Evolutionary conservation across 2,113 vertebrate species (phyloP).

Genomic region (Nycticorax nycticorax): DNA sequence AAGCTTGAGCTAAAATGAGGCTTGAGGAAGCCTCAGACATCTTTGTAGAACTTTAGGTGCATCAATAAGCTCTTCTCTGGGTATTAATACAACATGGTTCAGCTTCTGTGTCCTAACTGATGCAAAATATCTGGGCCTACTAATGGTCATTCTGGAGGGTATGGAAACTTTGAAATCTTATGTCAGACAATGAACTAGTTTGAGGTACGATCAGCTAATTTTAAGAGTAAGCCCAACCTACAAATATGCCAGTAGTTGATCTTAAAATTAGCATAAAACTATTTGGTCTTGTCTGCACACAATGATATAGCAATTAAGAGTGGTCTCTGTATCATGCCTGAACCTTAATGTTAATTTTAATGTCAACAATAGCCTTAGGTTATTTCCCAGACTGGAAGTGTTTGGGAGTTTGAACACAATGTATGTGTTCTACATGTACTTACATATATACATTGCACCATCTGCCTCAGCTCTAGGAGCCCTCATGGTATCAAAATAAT

Average conservation of each 20-base stretch:
- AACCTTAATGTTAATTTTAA: not conserved
- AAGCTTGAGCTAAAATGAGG: not conserved
- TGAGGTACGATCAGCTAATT: not conserved
- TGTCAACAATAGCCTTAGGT: not conserved
- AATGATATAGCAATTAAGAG: not conserved
- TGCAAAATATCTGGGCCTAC: not conserved
- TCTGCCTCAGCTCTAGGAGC: not conserved
- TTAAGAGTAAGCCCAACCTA: not conserved
- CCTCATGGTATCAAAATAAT: not conserved
- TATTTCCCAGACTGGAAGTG: not conserved
- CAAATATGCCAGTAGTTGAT: not conserved
- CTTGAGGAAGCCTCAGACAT: not conserved
- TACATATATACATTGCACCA: not conserved
- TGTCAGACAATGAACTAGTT: not conserved
- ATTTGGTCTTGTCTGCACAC: not conserved
- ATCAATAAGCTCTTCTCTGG: not conserved
- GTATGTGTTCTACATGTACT: fast-evolving
- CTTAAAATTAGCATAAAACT: not conserved
- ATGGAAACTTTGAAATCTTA: not conserved
- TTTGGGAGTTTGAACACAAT: not conserved
- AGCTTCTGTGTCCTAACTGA: not conserved
- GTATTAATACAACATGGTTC: not conserved
- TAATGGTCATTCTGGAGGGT: fast-evolving
- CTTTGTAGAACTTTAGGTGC: not conserved
- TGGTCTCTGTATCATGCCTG: not conserved